Conservation (phyloP, 1,140 invertebrate species). For the Onthophagus taurus region DNA sequence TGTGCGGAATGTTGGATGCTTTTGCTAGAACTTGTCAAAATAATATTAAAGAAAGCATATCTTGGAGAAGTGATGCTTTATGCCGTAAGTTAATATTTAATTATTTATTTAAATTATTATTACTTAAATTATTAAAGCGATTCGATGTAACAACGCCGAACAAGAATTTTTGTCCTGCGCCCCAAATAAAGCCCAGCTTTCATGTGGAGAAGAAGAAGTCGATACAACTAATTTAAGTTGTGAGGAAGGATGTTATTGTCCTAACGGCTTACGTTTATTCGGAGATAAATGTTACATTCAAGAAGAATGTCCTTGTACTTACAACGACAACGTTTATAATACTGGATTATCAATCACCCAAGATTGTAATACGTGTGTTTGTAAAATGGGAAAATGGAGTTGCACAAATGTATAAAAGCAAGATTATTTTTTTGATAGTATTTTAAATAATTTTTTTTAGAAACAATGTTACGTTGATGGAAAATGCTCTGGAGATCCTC, state of each 20-base stretch:
- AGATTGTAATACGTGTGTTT: constrained; percentile 77
- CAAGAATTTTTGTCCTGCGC: constrained; percentile 61
- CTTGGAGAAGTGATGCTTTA: constrained; percentile 58
- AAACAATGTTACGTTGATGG: neutral
- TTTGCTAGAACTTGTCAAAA: constrained; percentile 61
- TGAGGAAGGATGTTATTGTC: constrained; percentile 81
- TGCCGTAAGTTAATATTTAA: constrained; percentile 56
- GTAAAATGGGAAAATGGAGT: constrained; percentile 62
- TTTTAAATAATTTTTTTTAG: neutral
- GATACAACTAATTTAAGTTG: constrained; percentile 43
- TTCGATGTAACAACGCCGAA: constrained; percentile 55
- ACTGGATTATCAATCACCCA: constrained; percentile 62
- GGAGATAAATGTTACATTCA: constrained; percentile 58
- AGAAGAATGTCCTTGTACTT: constrained; percentile 64
- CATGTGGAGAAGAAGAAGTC: constrained; percentile 26
- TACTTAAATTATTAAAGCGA: constrained; percentile 44
- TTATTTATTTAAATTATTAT: neutral
- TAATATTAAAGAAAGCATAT: constrained; percentile 42
- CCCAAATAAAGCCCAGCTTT: constrained; percentile 39
- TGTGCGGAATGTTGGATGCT: constrained; percentile 60
- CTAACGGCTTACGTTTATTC: constrained; percentile 58
- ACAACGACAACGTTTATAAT: constrained; percentile 59
- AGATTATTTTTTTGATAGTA: constrained; percentile 8
- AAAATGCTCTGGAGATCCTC: constrained; percentile 74
- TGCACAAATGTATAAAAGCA: constrained; percentile 51